A percentile compares a stretch with the other conserved stretches of the same genome.
Evolutionary conservation across 64 coral and sea anemone species (phyloP).

Genomic region (Montipora cactus): DNA sequence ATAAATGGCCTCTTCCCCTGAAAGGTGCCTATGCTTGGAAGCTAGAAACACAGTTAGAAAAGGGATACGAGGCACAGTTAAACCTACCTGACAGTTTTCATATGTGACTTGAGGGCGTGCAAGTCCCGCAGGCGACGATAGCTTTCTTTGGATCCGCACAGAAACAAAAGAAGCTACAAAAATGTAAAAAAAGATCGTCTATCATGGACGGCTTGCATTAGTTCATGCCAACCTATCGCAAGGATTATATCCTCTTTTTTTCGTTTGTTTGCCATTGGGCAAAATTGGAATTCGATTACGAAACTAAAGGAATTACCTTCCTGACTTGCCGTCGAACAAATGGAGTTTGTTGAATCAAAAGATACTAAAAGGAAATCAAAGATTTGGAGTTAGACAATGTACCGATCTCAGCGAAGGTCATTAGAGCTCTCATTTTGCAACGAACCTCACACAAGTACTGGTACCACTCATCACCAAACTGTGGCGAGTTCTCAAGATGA

Average conservation of each 20-base stretch:
- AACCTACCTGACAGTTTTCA: constrained; percentile 85
- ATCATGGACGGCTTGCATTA: too few relatives aligned
- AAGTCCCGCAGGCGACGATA: constrained; percentile 91
- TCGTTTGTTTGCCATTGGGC: too few relatives aligned
- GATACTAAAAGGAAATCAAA: constrained; percentile 75
- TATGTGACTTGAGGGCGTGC: constrained; percentile 89
- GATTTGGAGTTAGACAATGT: neutral
- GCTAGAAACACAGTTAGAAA: too few relatives aligned
- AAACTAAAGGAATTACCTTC: constrained; percentile 59
- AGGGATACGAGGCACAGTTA: neutral
- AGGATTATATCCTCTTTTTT: too few relatives aligned
- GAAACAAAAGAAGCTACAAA: constrained; percentile 85
- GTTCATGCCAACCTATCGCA: too few relatives aligned
- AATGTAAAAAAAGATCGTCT: neutral
- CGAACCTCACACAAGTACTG: constrained; percentile 89
- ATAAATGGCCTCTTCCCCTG: too few relatives aligned
- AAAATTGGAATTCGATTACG: neutral
- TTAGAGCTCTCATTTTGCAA: neutral
- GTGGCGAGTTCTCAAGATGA: constrained; percentile 68
- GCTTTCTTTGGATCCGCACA: constrained; percentile 97
- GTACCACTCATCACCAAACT: constrained; percentile 93
- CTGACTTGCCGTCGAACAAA: constrained; percentile 96
- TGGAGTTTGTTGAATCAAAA: constrained; percentile 96
- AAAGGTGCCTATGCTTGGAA: too few relatives aligned
- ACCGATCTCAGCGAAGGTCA: neutral